These are phyloP conservation scores for Eupithecia inturbata DNA, from an alignment of 2,888 invertebrate genomes.

Conservation along the genomic window DNA sequence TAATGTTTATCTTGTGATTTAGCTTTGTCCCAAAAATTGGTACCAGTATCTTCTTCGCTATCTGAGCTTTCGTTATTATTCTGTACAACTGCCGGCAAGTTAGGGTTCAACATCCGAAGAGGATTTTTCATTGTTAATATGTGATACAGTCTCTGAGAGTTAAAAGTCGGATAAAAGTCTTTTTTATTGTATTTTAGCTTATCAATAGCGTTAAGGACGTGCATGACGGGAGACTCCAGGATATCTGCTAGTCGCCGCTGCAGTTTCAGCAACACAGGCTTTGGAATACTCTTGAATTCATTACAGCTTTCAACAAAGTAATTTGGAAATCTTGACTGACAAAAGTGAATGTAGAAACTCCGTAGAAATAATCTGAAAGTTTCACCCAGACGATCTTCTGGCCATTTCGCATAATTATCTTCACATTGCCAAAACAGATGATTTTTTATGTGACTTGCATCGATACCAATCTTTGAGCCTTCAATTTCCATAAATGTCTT, in stretches of 20 bases:
- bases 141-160: slow-evolving; percentile 84
- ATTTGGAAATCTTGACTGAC: slow-evolving; percentile 86
- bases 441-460: slow-evolving; percentile 88
- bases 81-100: slow-evolving; percentile 58
- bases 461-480: slow-evolving; percentile 86
- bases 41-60: slow-evolving; percentile 70
- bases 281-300: slow-evolving; percentile 88
- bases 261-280: slow-evolving; percentile 85
- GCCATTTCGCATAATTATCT: slow-evolving; percentile 88
- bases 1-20: slow-evolving; percentile 80
- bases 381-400: slow-evolving; percentile 89
- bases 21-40: slow-evolving; percentile 77
- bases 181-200: slow-evolving; percentile 86
- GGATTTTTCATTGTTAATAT: slow-evolving; percentile 84
- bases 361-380: slow-evolving; percentile 86
- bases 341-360: slow-evolving; percentile 85
- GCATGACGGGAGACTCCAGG: slow-evolving; percentile 88
- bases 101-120: slow-evolving; percentile 76
- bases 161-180: slow-evolving; percentile 86
- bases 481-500: slow-evolving; percentile 89
- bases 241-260: slow-evolving; percentile 88
- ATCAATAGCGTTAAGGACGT: slow-evolving; percentile 87
- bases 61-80: slow-evolving; percentile 64
- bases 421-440: slow-evolving; percentile 92
- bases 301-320: slow-evolving; percentile 90